A percentile compares a stretch with the other conserved stretches of the same genome.
phyloP scores from a whole-genome alignment of 1,140 invertebrate species.

The Bombus polaris region DNA sequence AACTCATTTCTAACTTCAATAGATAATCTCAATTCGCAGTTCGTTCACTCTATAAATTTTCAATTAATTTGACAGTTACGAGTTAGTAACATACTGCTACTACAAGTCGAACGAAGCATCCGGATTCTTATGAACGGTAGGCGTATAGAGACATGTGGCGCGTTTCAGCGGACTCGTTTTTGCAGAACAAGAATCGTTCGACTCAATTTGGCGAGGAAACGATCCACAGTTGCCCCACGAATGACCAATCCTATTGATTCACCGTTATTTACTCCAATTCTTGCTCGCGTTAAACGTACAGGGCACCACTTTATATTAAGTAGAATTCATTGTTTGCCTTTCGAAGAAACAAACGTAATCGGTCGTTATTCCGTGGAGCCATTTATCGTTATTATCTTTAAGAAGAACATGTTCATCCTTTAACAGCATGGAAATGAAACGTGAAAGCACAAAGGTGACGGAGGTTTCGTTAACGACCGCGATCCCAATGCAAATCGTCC shows the following conservation, averaged over 20 bases:
- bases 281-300: not conserved
- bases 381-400: not conserved
- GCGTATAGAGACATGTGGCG: not conserved
- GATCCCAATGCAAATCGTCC: conserved; percentile 12
- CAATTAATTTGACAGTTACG: not conserved
- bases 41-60: not conserved
- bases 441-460: not conserved
- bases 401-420: not conserved
- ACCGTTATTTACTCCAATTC: conserved; percentile 38
- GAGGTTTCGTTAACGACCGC: conserved; percentile 24
- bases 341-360: not conserved
- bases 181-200: conserved; percentile 26
- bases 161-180: conserved; percentile 6
- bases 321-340: not conserved
- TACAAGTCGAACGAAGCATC: not conserved
- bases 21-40: not conserved
- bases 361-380: not conserved
- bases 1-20: not conserved
- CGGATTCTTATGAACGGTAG: not conserved
- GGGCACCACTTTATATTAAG: not conserved
- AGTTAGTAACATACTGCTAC: not conserved
- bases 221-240: conserved; percentile 5
- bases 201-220: conserved; percentile 35
- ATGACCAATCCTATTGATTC: conserved; percentile 19
- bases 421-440: not conserved